These are phyloP conservation scores for Pseudolaguvia tuberculata DNA, from an alignment of 2,113 vertebrate genomes.

Conservation along the genomic window DNA sequence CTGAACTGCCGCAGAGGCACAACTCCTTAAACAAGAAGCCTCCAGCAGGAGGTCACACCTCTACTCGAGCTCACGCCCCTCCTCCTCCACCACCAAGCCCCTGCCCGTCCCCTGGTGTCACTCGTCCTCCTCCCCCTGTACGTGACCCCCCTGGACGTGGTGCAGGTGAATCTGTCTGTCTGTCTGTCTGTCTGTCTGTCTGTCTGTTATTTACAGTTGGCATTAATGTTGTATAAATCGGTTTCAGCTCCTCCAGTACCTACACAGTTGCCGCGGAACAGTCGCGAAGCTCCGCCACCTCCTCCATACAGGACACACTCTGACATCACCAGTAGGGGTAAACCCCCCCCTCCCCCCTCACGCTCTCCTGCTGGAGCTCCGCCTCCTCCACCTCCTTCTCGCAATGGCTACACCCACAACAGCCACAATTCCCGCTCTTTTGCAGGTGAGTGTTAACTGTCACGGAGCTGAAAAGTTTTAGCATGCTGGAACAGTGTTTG, in stretches of 20 bases:
- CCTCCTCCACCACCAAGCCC: constrained; percentile 58
- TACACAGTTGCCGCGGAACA: constrained; percentile 61
- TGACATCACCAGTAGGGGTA: constrained; percentile 76
- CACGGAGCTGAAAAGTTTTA: too few relatives aligned
- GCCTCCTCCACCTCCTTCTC: constrained; percentile 80
- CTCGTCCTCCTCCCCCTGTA: constrained; percentile 58
- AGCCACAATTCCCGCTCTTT: constrained; percentile 76
- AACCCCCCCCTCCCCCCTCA: constrained; percentile 79
- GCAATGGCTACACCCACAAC: constrained; percentile 83
- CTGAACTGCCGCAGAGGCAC: constrained; percentile 86
- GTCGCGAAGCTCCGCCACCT: constrained; percentile 68
- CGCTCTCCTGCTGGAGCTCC: constrained; percentile 78
- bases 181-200: neutral
- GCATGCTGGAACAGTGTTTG: neutral
- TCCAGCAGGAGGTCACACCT: constrained; percentile 75
- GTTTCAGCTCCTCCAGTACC: constrained; percentile 70
- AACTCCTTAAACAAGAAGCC: constrained; percentile 87
- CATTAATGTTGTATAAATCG: neutral
- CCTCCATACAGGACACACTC: constrained; percentile 78
- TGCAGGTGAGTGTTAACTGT: constrained; percentile 75
- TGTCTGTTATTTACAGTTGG: neutral
- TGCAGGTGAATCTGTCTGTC: constrained; percentile 52
- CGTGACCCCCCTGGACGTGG: constrained; percentile 61
- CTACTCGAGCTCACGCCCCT: constrained; percentile 68
- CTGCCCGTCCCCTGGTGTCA: constrained; percentile 52